Evolutionary conservation across 2,888 invertebrate genomes (phyloP).

Genomic region (Chrysodeixis includens): DNA sequence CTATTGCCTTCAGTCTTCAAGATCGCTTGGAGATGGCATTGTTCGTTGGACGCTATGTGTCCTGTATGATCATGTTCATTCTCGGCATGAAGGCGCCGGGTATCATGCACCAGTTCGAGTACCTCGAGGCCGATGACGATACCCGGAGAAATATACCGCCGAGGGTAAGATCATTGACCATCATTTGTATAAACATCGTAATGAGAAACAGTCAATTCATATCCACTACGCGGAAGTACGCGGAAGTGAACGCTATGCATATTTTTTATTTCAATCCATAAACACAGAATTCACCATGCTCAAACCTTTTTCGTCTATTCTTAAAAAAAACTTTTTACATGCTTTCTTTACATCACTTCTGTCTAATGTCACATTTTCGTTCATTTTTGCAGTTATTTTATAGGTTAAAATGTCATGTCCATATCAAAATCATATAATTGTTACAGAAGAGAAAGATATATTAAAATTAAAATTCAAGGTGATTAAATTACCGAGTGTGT

Average conservation of each 20-base stretch:
- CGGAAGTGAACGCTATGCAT: neutral
- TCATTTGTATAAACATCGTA: neutral
- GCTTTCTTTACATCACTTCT: slow-evolving; percentile 6
- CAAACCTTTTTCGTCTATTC: slow-evolving; percentile 15
- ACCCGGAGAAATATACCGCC: slow-evolving; percentile 74
- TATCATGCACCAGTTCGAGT: slow-evolving; percentile 90
- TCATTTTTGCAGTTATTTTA: slow-evolving; percentile 44
- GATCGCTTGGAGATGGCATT: slow-evolving; percentile 96
- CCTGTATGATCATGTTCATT: slow-evolving; percentile 94
- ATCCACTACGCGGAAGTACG: too few relatives aligned
- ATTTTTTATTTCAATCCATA: neutral
- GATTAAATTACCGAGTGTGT: slow-evolving; percentile 52
- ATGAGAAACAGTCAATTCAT: too few relatives aligned
- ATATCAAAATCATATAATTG: slow-evolving; percentile 84
- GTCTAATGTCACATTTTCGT: slow-evolving; percentile 40
- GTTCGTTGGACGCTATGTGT: slow-evolving; percentile 94
- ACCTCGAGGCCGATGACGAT: slow-evolving; percentile 87
- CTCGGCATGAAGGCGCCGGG: slow-evolving; percentile 97
- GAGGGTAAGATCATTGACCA: slow-evolving; percentile 68
- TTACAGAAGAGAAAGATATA: slow-evolving; percentile 68
- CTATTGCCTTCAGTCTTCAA: slow-evolving; percentile 87
- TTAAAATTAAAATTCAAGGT: slow-evolving; percentile 62
- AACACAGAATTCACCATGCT: neutral
- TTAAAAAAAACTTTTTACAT: slow-evolving; percentile 14
- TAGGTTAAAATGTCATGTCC: slow-evolving; percentile 87